Evolutionary conservation across 2,888 invertebrate genomes (phyloP), one percentile per base, ranked within the genome.

Genomic region (Lycaena phlaeas): DNA sequence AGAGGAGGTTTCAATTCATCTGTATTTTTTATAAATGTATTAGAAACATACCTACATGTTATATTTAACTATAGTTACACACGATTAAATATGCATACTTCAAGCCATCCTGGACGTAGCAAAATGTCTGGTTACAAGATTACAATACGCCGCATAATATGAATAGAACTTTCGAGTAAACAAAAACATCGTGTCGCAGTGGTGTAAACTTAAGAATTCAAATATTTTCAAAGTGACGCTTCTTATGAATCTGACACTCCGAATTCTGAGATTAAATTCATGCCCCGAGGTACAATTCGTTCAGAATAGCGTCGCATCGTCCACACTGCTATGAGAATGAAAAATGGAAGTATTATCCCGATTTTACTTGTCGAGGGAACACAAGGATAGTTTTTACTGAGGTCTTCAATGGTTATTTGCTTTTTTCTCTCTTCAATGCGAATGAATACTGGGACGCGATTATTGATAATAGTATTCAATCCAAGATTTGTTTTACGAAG

Each of bases 261-360:
- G 66, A 68, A 75, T 72, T 64, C 73, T 61, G 65, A 79, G 82
- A 82, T 82, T 82, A 82, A 81, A 81, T 78, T 78, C 76, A 75
- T 77, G 68, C 77, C 79, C 79, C 57, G 71, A 71, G 81, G 82
- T 71, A 67, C 70, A 68, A 73, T 78, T 75, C 70, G 65, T 68
- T 67, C 65, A 59, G 69, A 69, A 68, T 65, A 63, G 65, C 66
- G 66, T 63, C 64, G 69, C 73, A 67, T 71, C 73, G 71, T 73
- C 69, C 68, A 68, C 71, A 68, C 68, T 66, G 68, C 65, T 57
- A 55, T 48, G 57, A 66, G 66, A 54, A 77, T 77, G 74, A 78
- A 75, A 78, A 78, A 78, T 75, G 70, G 66, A 55, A 64, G 68
- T 65, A 70, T 76, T 71, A 77, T 78, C 74, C 66, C 65, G 66